Evolutionary conservation across 2,797 vertebrate species (phyloP).

Genomic region (Scomberomorus guttatus): DNA sequence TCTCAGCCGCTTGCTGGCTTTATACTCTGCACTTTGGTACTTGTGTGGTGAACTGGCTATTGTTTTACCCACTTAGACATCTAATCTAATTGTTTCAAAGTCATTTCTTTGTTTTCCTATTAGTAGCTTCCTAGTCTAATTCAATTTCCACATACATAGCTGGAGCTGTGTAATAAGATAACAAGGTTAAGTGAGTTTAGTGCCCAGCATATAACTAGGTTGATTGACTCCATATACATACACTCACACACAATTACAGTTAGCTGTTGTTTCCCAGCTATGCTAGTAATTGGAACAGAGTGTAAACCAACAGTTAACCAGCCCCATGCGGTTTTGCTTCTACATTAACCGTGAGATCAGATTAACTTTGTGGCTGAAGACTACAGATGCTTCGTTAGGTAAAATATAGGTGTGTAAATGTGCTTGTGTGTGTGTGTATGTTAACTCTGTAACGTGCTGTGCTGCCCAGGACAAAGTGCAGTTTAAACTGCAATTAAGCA

Average conservation of each 20-base stretch:
- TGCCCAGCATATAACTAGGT: slow-evolving; percentile 69
- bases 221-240: slow-evolving; percentile 77
- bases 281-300: slow-evolving; percentile 82
- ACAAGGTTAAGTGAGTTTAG: slow-evolving; percentile 81
- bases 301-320: slow-evolving; percentile 84
- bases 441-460: slow-evolving; percentile 65
- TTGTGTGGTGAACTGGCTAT: slow-evolving; percentile 30
- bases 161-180: slow-evolving; percentile 72
- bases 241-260: slow-evolving; percentile 71
- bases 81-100: slow-evolving; percentile 66
- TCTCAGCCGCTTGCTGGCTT: slow-evolving; percentile 4
- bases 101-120: slow-evolving; percentile 68
- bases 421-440: slow-evolving; percentile 41
- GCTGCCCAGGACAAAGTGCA: slow-evolving; percentile 75
- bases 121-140: slow-evolving; percentile 72
- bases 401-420: slow-evolving; percentile 62
- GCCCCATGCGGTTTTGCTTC: slow-evolving; percentile 81
- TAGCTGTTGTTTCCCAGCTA: slow-evolving; percentile 72
- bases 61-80: slow-evolving; percentile 56
- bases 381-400: slow-evolving; percentile 71
- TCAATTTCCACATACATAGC: slow-evolving; percentile 73
- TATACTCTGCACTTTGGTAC: slow-evolving; percentile 30
- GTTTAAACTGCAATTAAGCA: slow-evolving; percentile 86
- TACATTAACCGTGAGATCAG: slow-evolving; percentile 86
- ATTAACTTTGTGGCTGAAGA: slow-evolving; percentile 78